phyloP scores from a whole-genome alignment of 2,113 vertebrate genomes.

The Oreochromis niloticus region DNA sequence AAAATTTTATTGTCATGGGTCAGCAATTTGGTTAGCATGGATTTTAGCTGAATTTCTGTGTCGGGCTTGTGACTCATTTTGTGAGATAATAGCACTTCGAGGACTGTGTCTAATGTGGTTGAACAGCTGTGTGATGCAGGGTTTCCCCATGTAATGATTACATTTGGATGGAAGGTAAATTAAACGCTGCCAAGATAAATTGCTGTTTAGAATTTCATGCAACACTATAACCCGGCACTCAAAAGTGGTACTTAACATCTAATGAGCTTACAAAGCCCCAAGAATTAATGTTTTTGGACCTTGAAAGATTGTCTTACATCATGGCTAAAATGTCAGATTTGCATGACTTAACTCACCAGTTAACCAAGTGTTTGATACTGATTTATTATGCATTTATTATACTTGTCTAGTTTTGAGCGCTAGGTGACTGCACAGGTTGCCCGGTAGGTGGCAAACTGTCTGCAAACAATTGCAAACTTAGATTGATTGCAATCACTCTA shows the following conservation, averaged over 20 bases:
- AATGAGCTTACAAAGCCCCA: background rate
- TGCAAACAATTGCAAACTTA: background rate
- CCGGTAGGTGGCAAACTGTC: background rate
- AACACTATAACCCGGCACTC: background rate
- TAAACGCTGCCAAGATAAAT: background rate
- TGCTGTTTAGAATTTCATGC: background rate
- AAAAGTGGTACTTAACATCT: background rate
- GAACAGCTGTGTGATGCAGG: constrained; percentile 22
- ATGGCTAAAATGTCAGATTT: background rate
- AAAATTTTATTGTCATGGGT: constrained; percentile 13
- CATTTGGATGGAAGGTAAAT: constrained; percentile 20
- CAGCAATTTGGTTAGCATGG: constrained; percentile 37
- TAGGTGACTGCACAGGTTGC: background rate
- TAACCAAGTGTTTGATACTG: background rate
- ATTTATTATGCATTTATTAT: background rate
- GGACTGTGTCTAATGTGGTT: constrained; percentile 19
- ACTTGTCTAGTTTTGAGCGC: background rate
- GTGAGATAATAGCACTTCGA: constrained; percentile 11
- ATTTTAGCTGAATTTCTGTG: constrained; percentile 27
- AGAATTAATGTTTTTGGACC: background rate
- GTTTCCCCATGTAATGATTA: constrained; percentile 11
- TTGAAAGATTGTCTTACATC: background rate
- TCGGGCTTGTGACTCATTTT: constrained; percentile 15
- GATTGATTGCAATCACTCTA: background rate
- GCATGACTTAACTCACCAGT: background rate